Conservation (phyloP, 2,113 vertebrate genomes). For the pig (Sus scrofa) region T2T-Sscrofa CM000814.6:132810001-132810500, state of each 20-base stretch:
- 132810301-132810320: neutral
- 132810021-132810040: neutral
- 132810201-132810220: too few relatives aligned
- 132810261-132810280: accelerated
- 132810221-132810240: neutral
- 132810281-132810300: accelerated
- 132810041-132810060: neutral
- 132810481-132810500: neutral
- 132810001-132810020: neutral
- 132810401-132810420: neutral
- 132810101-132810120: neutral
- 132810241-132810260: neutral
- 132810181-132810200: neutral
- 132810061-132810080: accelerated
- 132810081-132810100: neutral
- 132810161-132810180: accelerated
- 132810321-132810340: neutral
- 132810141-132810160: neutral
- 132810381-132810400: neutral
- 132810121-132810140: neutral
- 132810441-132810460: neutral
- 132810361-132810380: neutral
- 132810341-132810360: neutral
- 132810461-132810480: neutral
- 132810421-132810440: too few relatives aligned